These are phyloP conservation scores for Trichomalopsis sarcophagae DNA, from an alignment of 1,140 invertebrate species.

Conservation along the genomic window DNA sequence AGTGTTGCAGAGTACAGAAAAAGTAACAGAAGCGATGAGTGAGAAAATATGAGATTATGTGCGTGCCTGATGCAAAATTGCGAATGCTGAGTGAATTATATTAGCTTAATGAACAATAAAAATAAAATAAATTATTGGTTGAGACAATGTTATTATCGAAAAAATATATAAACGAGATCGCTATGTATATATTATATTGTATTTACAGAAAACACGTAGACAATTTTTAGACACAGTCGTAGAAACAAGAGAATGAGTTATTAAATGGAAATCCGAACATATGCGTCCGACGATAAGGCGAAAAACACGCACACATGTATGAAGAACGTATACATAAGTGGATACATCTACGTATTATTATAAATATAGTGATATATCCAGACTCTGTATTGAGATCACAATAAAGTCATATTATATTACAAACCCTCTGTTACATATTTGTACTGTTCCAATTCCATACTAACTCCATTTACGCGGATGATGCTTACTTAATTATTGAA, in stretches of 20 bases:
- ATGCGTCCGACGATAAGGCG: constrained; percentile 25
- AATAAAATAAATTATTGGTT: constrained; percentile 72
- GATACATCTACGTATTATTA: constrained; percentile 59
- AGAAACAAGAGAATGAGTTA: neutral
- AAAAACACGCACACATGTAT: constrained; percentile 50
- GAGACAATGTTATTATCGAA: constrained; percentile 69
- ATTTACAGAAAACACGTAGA: constrained; percentile 47
- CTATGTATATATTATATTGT: constrained; percentile 68
- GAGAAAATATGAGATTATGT: constrained; percentile 57
- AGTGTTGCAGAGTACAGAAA: constrained; percentile 44
- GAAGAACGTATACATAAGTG: constrained; percentile 53
- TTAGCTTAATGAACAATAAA: constrained; percentile 56
- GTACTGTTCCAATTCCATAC: neutral
- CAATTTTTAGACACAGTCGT: constrained; percentile 24
- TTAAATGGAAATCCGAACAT: constrained; percentile 43
- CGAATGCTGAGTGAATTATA: constrained; percentile 40
- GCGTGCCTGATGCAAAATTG: constrained; percentile 47
- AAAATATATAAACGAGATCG: constrained; percentile 64
- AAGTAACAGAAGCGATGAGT: constrained; percentile 49
- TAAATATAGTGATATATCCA: constrained; percentile 65
- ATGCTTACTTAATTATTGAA: no score
- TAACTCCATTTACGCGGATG: no score
- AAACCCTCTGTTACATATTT: constrained; percentile 40
- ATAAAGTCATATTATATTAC: constrained; percentile 69
- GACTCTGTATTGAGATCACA: constrained; percentile 67